Conservation (phyloP, 2,797 vertebrate genomes). For the Fringilla coelebs region DNA sequence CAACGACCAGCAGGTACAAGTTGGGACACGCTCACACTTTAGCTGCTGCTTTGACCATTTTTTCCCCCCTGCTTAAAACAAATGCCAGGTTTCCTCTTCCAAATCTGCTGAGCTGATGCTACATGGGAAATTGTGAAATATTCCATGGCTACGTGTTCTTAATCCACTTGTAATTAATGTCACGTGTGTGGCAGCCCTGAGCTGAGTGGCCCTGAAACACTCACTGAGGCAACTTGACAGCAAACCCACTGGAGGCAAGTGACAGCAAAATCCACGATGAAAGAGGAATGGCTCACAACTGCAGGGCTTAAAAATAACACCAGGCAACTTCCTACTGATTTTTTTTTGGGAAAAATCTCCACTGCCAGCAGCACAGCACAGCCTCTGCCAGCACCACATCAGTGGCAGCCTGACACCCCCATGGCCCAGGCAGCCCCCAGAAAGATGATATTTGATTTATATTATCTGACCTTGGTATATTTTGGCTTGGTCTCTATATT, state of each 20-base stretch:
- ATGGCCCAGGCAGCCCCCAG: not conserved
- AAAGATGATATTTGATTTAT: not conserved
- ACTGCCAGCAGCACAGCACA: not conserved
- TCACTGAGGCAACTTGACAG: not conserved
- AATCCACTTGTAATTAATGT: conserved; percentile 31
- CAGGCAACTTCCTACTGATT: not conserved
- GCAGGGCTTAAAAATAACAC: not conserved
- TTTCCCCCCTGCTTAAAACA: not conserved
- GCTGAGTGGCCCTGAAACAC: not conserved
- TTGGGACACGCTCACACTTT: rapidly evolving
- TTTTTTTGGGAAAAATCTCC: not conserved
- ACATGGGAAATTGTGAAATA: not conserved
- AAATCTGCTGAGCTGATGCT: not conserved
- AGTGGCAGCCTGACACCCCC: not conserved
- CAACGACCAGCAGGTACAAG: not conserved
- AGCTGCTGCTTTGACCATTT: not conserved
- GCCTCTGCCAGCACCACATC: not conserved
- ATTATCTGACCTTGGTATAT: not conserved
- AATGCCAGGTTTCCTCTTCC: not conserved
- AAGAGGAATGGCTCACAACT: not conserved
- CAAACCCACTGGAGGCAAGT: conserved; percentile 4
- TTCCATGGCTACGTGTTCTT: not conserved
- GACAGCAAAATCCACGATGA: conserved; percentile 14
- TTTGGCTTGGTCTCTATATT: not conserved
- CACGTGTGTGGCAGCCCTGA: not conserved